Base-by-base conservation (phyloP, 2,797 vertebrate species). In the Sciaenops ocellatus region DNA sequence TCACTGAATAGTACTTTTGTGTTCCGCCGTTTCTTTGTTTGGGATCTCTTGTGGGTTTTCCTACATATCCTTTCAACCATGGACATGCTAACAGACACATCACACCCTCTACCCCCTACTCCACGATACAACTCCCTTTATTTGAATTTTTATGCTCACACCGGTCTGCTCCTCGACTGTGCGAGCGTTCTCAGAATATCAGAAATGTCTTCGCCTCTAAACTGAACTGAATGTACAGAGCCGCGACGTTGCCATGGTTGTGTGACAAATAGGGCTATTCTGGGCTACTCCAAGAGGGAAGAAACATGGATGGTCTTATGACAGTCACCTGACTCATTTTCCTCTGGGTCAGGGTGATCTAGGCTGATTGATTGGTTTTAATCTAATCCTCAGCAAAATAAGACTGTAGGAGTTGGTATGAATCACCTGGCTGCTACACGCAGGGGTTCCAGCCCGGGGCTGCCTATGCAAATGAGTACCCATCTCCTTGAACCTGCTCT, bases 291-390 rank as follows among this genome's bases (percentile, higher is more conserved):
- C 9, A 1, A 68, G 69, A 61, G 48, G 44, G 48, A 67, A 68
- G 67, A 78, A 78, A 73, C 41, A 52, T 44, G 62, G 80, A 78
- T 42, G 54, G 62, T 85, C 77, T 69, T 52, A 76, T 34, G 24
- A 60, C 67, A 24, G 74, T 74, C 75, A 69, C 74, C 56, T 48
- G 74, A 78, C 73, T 84, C 82, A 52, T 75, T 81, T 84, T 78
- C 82, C 79, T 72, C 24, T 47, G 76, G 79, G 72, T 90, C 80
- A 73, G 69, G 75, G 87, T 88, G 87, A 90, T 82, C 82, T 54
- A 62, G 55, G 73, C 80, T 92, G 91, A 95, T 87, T 93, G 92
- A 94, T 91, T 86, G 82, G 73, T 92, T 95, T 92, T 93, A 93
- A 93, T 95, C 82, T 94, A 90, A 91, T 90, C 80, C 83, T 79